Conservation (phyloP, 2,113 vertebrate genomes). For the Sphaerodactylus townsendi region DNA sequence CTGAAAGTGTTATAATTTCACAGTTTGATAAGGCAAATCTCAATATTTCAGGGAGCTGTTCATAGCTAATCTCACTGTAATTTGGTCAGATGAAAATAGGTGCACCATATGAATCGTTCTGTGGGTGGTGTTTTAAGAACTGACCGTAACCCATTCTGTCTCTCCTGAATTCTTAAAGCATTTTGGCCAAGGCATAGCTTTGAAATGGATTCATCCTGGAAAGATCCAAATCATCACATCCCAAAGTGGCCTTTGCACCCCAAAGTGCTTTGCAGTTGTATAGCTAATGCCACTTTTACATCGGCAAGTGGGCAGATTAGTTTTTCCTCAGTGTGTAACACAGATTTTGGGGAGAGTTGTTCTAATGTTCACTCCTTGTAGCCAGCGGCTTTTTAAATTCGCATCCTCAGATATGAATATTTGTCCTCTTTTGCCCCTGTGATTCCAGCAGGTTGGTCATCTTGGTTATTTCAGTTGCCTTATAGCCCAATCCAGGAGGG, state of each 20-base stretch:
- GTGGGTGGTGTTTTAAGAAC: neutral
- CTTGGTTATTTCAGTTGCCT: no score
- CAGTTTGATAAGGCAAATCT: constrained; percentile 22
- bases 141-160: no score
- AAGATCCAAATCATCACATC: neutral
- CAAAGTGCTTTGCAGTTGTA: neutral
- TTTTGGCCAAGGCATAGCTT: neutral
- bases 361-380: neutral
- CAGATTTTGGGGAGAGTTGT: neutral
- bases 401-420: neutral
- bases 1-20: neutral
- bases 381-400: neutral
- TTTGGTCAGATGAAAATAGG: neutral
- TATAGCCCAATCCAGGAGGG: no score
- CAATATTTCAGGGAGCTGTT: neutral
- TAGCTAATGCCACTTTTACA: neutral
- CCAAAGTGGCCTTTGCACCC: rapidly evolving
- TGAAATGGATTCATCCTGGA: neutral
- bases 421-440: constrained; percentile 1
- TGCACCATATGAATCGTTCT: neutral
- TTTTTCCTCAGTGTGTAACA: neutral
- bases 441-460: no score
- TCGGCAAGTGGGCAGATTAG: neutral
- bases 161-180: neutral
- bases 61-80: neutral